Percentiles rank a stretch among this genome's conserved stretches.
Conservation (phyloP, 1,140 invertebrate species). For the Eriocheir sinensis region DNA sequence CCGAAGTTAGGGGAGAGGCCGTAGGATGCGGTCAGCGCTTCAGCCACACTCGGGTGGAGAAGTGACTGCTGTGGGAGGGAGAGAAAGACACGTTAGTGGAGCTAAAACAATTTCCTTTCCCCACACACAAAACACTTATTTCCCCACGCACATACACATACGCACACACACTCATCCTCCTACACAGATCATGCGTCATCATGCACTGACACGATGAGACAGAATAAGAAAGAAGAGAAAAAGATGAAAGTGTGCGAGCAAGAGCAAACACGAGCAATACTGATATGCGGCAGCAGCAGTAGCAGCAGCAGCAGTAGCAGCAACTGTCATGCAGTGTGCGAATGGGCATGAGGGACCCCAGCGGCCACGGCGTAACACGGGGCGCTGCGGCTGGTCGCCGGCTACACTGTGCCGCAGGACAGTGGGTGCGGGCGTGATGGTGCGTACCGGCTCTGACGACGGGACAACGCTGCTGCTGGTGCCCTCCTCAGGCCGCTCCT, state of each 20-base stretch:
- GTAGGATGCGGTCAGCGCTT: constrained; percentile 84
- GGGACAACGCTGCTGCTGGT: constrained; percentile 58
- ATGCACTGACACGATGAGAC: constrained; percentile 68
- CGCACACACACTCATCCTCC: constrained; percentile 55
- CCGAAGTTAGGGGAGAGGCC: constrained; percentile 75
- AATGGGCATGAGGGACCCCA: constrained; percentile 44
- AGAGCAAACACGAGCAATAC: constrained; percentile 72
- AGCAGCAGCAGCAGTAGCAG: constrained; percentile 70
- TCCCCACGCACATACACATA: constrained; percentile 36
- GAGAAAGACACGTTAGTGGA: not conserved
- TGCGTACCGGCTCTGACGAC: constrained; percentile 74
- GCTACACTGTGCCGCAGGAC: constrained; percentile 75
- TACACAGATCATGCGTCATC: constrained; percentile 71
- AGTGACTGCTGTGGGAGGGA: constrained; percentile 84
- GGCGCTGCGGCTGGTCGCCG: constrained; percentile 69
- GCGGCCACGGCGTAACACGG: constrained; percentile 44
- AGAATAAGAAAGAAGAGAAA: constrained; percentile 49
- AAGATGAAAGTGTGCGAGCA: constrained; percentile 70
- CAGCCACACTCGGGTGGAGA: constrained; percentile 86
- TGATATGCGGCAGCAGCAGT: constrained; percentile 65
- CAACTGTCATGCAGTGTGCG: constrained; percentile 75
- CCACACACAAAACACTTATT: constrained; percentile 38
- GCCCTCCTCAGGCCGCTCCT: constrained; percentile 36
- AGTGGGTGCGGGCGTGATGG: constrained; percentile 66
- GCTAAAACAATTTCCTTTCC: not conserved